Conservation (phyloP, 2,113 vertebrate genomes). For the Nicator chloris region DNA sequence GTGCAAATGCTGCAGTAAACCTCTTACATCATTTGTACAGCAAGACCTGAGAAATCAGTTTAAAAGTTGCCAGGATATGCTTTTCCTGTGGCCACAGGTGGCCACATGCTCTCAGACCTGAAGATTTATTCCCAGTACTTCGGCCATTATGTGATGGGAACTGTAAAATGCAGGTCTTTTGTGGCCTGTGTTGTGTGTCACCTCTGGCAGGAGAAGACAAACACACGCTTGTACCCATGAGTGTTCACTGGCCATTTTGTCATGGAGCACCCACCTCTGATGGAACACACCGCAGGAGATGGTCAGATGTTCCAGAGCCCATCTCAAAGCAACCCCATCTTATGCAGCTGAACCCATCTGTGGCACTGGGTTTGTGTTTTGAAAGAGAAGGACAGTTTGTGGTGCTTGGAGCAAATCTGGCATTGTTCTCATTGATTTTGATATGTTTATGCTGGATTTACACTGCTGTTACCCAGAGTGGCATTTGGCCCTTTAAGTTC, state of each 20-base stretch:
- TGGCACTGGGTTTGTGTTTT: neutral
- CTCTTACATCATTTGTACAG: neutral
- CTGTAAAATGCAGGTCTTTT: neutral
- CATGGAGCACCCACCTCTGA: neutral
- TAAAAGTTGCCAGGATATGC: neutral
- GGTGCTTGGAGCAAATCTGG: neutral
- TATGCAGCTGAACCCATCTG: neutral
- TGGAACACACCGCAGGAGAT: neutral
- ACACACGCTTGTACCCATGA: rapidly evolving
- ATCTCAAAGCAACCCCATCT: neutral
- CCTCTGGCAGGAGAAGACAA: neutral
- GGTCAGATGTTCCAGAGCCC: neutral
- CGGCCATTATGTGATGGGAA: neutral
- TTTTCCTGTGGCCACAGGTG: constrained; percentile 17
- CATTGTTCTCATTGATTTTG: neutral
- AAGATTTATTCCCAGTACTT: neutral
- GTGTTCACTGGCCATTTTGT: neutral
- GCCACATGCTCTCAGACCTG: neutral
- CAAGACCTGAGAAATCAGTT: neutral
- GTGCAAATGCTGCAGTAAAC: constrained; percentile 8
- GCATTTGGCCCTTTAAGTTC: neutral
- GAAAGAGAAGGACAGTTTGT: neutral
- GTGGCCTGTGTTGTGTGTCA: neutral
- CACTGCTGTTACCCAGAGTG: neutral
- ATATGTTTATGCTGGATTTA: neutral